Percentiles rank a stretch among this genome's conserved stretches.
Evolutionary conservation across 2,888 invertebrate species (phyloP).

Genomic region (Cheilosia soror): DNA sequence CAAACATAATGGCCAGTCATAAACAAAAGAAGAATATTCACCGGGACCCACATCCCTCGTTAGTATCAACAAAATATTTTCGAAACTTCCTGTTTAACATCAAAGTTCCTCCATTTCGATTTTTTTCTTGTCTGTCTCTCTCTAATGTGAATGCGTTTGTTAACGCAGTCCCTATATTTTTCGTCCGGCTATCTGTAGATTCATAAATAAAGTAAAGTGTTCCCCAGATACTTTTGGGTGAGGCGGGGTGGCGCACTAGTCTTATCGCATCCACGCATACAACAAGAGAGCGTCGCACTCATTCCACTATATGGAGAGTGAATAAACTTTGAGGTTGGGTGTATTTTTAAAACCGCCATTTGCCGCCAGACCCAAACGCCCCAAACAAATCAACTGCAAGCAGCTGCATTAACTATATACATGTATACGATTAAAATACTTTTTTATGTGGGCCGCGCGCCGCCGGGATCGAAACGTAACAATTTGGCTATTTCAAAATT

Average conservation of each 20-base stretch:
- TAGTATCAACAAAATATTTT: conserved; percentile 42
- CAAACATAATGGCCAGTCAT: conserved; percentile 26
- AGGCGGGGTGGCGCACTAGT: neutral
- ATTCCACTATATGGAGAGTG: conserved; percentile 26
- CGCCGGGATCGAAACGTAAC: conserved; percentile 19
- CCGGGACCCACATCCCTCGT: conserved; percentile 20
- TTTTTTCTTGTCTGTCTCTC: neutral
- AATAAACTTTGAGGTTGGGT: conserved; percentile 60
- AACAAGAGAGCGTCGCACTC: neutral
- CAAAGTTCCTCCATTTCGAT: conserved; percentile 5
- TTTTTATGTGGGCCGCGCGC: neutral
- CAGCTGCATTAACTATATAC: conserved; percentile 65
- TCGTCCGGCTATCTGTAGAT: conserved; percentile 36
- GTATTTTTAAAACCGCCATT: conserved; percentile 50
- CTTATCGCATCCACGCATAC: conserved; percentile 36
- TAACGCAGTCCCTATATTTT: conserved; percentile 38
- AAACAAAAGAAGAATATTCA: conserved; percentile 33
- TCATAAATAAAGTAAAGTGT: conserved; percentile 44
- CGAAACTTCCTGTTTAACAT: conserved; percentile 51
- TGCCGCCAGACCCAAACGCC: conserved; percentile 41
- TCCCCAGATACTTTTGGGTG: conserved; percentile 12
- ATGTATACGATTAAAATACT: neutral
- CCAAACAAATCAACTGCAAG: conserved; percentile 67
- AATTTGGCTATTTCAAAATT: conserved; percentile 54
- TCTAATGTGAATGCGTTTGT: conserved; percentile 39